These are phyloP conservation scores for Pollenia angustigena DNA, from an alignment of 2,888 invertebrate species.

Conservation along the genomic window DNA sequence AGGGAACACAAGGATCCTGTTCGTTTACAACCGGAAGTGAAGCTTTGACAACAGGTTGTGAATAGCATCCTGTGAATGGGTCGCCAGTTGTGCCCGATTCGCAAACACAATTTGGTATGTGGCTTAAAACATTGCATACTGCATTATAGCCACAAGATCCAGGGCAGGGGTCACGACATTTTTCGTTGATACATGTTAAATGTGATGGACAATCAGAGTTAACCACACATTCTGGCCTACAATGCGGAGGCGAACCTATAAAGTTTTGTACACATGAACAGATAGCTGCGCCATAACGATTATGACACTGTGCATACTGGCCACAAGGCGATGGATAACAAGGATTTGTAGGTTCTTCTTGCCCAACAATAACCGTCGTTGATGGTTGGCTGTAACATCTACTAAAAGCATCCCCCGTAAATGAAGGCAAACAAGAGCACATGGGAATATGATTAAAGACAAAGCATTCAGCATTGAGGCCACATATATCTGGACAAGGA, in stretches of 20 bases:
- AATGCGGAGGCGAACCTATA: conserved; percentile 87
- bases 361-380: conserved; percentile 72
- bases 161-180: conserved; percentile 89
- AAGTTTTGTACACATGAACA: conserved; percentile 87
- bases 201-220: conserved; percentile 85
- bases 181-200: conserved; percentile 87
- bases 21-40: conserved; percentile 81
- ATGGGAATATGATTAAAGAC: conserved; percentile 89
- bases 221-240: conserved; percentile 86
- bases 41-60: conserved; percentile 82
- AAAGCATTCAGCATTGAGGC: conserved; percentile 87
- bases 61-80: conserved; percentile 88
- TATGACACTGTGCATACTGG: conserved; percentile 88
- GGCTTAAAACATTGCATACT: conserved; percentile 88
- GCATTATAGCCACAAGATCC: conserved; percentile 90
- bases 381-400: conserved; percentile 84
- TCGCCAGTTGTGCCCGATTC: conserved; percentile 86
- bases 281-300: conserved; percentile 86
- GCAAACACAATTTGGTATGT: conserved; percentile 91
- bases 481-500: conserved; percentile 88
- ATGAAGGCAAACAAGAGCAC: conserved; percentile 86
- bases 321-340: conserved; percentile 88
- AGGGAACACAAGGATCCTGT: conserved; percentile 84
- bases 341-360: conserved; percentile 81
- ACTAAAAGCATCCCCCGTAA: conserved; percentile 88